Evolutionary conservation across 2,888 invertebrate genomes (phyloP), one percentile per base, ranked within the genome.

Genomic region (Phania funesta): DNA sequence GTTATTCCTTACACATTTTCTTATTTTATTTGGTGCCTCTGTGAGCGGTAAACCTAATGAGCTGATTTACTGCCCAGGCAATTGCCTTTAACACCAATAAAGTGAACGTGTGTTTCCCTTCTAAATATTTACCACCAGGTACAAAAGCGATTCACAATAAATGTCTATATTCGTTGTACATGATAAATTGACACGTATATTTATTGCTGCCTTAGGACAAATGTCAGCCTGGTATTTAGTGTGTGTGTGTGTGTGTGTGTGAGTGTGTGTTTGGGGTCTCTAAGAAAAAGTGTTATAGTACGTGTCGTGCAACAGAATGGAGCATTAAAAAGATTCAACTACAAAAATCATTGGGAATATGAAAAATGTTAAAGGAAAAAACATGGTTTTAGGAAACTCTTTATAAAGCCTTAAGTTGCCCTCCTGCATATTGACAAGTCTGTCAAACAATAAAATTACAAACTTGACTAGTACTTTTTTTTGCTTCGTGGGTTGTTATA

Each of bases 161-260:
- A 70, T 65, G 38, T 46, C 50, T 56, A 74, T 46, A 46, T 26
- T 18, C 20, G 1, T 48, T 50, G 62, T 87, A 82, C 84, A 87
- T 89, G 88, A 88, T 88, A 88, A 88, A 88, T 88, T 87, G 85
- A 85, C 85, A 83, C 84, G 84, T 86, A 87, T 89, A 87, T 89
- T 88, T 88, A 88, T 88, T 86, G 88, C 85, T 86, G 86, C 88
- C 88, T 87, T 83, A 88, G 88, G 86, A 86, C 86, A 86, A 84
- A 87, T 86, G 89, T 86, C 85, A 83, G 79, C 77, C 74, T 83
- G 62, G 56, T 54, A 62, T 68, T 62, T 71, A 75, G 67, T 60
- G 44, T 20, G 18, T 6, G 22, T 11, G 52, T 16, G 4, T 4
- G 7, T 26, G 9, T 16, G 20, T 20, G 22, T n/a, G 7, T 13